Evolutionary conservation across 2,113 vertebrate genomes (phyloP).

Genomic region (Camelus bactrianus): DNA sequence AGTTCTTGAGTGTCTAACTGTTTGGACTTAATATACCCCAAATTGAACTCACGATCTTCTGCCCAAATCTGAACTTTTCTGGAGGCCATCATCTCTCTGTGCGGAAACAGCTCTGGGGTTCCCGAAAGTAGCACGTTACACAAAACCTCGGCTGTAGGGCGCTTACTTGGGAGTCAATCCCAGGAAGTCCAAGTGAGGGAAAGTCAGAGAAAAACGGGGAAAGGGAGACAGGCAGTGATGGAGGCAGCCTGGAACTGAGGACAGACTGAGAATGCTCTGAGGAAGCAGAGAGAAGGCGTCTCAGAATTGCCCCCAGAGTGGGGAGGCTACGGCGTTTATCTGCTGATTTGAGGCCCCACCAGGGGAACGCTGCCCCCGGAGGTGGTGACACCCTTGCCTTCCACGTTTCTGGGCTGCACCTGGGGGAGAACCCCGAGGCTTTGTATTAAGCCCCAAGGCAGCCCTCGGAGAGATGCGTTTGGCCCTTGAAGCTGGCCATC

Average conservation of each 20-base stretch:
- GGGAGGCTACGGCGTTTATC: not conserved
- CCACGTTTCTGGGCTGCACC: not conserved
- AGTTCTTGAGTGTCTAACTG: not conserved
- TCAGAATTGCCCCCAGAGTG: fast-evolving
- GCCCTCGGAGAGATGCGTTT: fast-evolving
- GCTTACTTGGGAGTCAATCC: not conserved
- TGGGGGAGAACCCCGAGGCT: not conserved
- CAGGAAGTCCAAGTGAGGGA: not conserved
- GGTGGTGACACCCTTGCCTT: not conserved
- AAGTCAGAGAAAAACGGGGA: not conserved
- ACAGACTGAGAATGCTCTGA: no score
- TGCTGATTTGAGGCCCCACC: not conserved
- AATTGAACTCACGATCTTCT: not conserved
- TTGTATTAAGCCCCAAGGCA: not conserved
- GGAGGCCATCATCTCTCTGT: not conserved
- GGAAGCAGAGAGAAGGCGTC: not conserved
- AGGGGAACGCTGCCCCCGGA: fast-evolving
- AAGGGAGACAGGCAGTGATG: not conserved
- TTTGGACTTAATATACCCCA: not conserved
- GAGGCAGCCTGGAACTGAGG: not conserved
- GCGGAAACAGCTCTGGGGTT: not conserved
- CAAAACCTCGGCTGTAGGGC: not conserved
- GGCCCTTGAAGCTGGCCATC: not conserved
- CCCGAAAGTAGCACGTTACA: not conserved
- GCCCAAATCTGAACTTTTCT: not conserved